Percentiles rank a stretch among this genome's conserved stretches.
phyloP scores from a whole-genome alignment of 2,888 invertebrate genomes.

The Cantharis lateralis region DNA sequence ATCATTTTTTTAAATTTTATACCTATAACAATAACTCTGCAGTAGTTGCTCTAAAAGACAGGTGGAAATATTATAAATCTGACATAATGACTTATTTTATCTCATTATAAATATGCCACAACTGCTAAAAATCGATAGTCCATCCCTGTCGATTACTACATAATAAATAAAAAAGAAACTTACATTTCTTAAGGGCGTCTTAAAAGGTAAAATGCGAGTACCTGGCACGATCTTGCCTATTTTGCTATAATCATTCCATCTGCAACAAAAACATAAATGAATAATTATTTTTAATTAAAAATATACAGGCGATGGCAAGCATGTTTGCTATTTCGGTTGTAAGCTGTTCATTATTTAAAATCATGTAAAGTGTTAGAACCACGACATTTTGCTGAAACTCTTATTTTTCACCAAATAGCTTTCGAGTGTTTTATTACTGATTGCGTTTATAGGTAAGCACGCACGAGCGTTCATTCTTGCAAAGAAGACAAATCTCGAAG shows the following conservation, averaged over 20 bases:
- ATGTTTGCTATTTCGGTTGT: too few species aligned
- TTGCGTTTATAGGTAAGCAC: too few species aligned
- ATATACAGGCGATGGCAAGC: background rate
- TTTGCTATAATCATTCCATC: slow-evolving; percentile 67
- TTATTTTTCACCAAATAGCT: too few species aligned
- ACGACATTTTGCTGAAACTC: too few species aligned
- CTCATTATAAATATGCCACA: background rate
- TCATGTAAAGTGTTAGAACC: too few species aligned
- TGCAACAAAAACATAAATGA: slow-evolving; percentile 49
- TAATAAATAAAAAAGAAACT: slow-evolving; percentile 34
- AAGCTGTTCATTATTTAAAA: too few species aligned
- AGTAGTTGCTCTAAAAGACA: background rate
- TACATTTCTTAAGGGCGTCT: slow-evolving; percentile 70
- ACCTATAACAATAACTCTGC: background rate
- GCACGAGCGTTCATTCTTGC: too few species aligned
- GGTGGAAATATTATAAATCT: background rate
- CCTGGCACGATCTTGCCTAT: slow-evolving; percentile 68
- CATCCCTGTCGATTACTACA: background rate
- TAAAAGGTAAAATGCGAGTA: slow-evolving; percentile 75
- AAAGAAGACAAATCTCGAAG: too few species aligned
- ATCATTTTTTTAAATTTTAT: background rate
- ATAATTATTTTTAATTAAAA: background rate
- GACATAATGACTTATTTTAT: background rate
- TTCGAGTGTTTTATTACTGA: too few species aligned
- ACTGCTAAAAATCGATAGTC: background rate